Evolutionary conservation across 2,888 invertebrate species (phyloP).

Genomic region (Pristionchus fissidentatus): DNA sequence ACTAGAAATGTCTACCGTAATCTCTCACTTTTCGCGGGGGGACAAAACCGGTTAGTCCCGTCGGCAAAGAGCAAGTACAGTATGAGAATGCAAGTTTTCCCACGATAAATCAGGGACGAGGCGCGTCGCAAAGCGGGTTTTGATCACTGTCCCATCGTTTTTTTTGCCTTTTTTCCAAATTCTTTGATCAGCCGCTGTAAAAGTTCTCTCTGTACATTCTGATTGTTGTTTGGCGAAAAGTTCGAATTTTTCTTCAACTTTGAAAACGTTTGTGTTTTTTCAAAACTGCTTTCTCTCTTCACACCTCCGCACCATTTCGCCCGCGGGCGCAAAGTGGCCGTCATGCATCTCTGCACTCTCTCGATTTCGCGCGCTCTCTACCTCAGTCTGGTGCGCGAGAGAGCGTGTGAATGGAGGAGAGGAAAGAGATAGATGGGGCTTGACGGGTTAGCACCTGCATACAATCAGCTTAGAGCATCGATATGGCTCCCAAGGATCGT

Average conservation of each 20-base stretch:
- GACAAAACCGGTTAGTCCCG: not conserved
- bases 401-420: not conserved
- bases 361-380: not conserved
- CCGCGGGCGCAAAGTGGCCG: no score
- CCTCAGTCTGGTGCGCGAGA: not conserved
- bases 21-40: not conserved
- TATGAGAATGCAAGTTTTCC: slow-evolving; percentile 14
- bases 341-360: slow-evolving; percentile 31
- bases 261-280: no score
- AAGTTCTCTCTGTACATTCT: no score
- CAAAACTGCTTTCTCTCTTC: no score
- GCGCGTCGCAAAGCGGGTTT: slow-evolving; percentile 14
- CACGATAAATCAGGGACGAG: slow-evolving; percentile 1
- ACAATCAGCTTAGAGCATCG: no score
- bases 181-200: slow-evolving; percentile 27
- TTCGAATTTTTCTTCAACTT: no score
- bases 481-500: no score
- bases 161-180: not conserved
- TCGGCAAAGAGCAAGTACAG: not conserved
- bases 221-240: no score
- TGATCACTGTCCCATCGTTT: not conserved
- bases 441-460: no score
- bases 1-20: slow-evolving; percentile 37
- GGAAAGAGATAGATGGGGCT: no score
- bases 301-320: no score